Evolutionary conservation across 2,888 invertebrate genomes (phyloP), one percentile per base, ranked within the genome.

Genomic region (Athalia circularis): DNA sequence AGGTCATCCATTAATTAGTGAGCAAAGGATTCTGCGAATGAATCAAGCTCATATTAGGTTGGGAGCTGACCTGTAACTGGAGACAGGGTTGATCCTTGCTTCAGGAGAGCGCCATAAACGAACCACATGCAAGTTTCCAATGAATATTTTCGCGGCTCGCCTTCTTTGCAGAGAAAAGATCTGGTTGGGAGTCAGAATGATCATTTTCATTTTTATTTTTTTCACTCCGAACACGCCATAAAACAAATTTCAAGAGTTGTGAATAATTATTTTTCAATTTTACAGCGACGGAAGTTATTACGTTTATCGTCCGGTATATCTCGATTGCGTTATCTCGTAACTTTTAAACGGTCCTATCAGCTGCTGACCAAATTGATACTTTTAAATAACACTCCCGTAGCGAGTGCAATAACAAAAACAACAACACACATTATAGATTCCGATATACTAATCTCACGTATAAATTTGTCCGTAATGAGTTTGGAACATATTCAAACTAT

Each of bases 101-200:
- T 97, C 91, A 97, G 93, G 54, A 97, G 92, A 0, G 96, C 96
- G 13, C 96, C 96, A 87, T 97, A 97, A 3, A 95, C 95, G 87
- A 97, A 97, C 97, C 97, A 97, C 82, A 95, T 92, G 86, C 96
- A 96, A 4, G 95, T 93, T 0, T 93, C 92, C 15, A 96, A 84
- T 0, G 93, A 91, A 82, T 95, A 94, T 6, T 90, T 90, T 83
- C 94, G 90, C 1, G 87, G 93, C 6, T 89, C 87, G 1, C 92
- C 91, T 77, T 94, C 93, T 43, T 92, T 92, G 65, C 95, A 93
- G 45, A 95, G 85, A 82, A 92, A 13, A 59, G 59, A 72, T 59
- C 72, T 72, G 72, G 7, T 54, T 8, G 9, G 5, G n/a, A 43
- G 9, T 5, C 4, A 61, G 13, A 61, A 1, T n/a, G n/a, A n/a